Evolutionary conservation across 2,797 vertebrate genomes (phyloP).

Genomic region (Emydoidea blandingii): DNA sequence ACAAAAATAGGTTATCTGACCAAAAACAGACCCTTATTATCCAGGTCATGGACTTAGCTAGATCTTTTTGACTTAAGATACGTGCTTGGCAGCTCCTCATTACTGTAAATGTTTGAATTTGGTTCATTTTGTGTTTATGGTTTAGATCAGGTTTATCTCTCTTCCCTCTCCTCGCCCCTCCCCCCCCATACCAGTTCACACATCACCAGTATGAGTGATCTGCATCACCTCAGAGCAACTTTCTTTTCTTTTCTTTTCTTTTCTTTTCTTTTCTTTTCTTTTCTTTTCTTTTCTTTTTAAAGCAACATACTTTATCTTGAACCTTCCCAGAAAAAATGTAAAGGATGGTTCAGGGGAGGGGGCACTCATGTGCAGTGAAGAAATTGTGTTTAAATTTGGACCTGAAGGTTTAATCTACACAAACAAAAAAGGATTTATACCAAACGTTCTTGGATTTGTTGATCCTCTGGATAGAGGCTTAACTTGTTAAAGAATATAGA

Average conservation of each 20-base stretch:
- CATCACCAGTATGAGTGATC: background rate
- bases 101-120: background rate
- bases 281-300: conserved; percentile 10
- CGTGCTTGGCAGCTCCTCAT: background rate
- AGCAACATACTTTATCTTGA: background rate
- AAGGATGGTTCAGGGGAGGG: background rate
- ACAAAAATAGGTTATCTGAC: background rate
- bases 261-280: background rate
- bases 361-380: background rate
- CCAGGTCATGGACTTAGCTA: accelerated
- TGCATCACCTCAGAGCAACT: background rate
- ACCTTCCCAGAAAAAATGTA: background rate
- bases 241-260: background rate
- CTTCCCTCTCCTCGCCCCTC: accelerated
- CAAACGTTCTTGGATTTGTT: background rate
- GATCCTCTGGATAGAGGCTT: background rate
- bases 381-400: background rate
- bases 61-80: background rate
- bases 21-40: background rate
- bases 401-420: background rate
- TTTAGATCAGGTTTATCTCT: background rate
- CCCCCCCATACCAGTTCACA: background rate
- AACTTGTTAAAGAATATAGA: accelerated
- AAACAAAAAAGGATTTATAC: background rate
- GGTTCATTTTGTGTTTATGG: background rate